phyloP scores from a whole-genome alignment of 2,113 vertebrate genomes.

The Oreochromis tanganicae region DNA sequence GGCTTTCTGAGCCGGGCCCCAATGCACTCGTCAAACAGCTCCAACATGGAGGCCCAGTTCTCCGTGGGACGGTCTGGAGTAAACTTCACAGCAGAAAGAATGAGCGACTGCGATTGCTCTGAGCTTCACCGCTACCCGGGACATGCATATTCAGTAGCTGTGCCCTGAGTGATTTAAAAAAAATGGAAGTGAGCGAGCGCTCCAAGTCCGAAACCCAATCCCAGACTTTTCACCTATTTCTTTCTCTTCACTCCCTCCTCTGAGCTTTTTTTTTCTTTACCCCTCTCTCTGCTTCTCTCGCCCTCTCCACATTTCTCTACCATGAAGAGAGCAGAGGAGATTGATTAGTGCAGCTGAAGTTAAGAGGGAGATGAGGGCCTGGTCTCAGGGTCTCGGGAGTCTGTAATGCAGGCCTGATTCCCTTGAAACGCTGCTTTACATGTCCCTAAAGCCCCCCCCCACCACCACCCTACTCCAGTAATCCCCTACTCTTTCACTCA shows the following conservation, averaged over 20 bases:
- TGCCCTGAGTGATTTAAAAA: background rate
- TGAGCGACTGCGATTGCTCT: slow-evolving; percentile 47
- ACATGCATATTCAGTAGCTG: slow-evolving; percentile 65
- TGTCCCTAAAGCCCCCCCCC: slow-evolving; percentile 35
- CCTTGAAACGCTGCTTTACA: slow-evolving; percentile 61
- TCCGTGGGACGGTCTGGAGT: slow-evolving; percentile 32
- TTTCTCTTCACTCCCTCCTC: background rate
- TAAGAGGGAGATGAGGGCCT: slow-evolving; percentile 49
- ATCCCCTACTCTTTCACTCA: slow-evolving; percentile 33
- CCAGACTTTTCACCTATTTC: slow-evolving; percentile 45
- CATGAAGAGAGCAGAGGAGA: slow-evolving; percentile 59
- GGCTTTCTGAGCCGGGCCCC: slow-evolving; percentile 34
- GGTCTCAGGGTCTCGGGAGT: slow-evolving; percentile 45
- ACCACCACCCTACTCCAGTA: background rate
- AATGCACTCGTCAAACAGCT: slow-evolving; percentile 27
- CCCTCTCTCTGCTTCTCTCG: background rate
- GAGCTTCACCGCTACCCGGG: slow-evolving; percentile 23
- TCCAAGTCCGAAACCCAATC: slow-evolving; percentile 44
- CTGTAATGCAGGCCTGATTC: slow-evolving; percentile 53
- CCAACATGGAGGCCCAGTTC: slow-evolving; percentile 8
- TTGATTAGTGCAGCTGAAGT: slow-evolving; percentile 64
- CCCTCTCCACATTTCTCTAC: background rate
- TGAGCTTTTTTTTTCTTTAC: background rate
- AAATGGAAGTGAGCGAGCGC: background rate
- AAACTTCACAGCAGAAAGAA: slow-evolving; percentile 49